These are phyloP conservation scores for Mythimna ferrago DNA, from an alignment of 2,888 invertebrate species.

Conservation along the genomic window DNA sequence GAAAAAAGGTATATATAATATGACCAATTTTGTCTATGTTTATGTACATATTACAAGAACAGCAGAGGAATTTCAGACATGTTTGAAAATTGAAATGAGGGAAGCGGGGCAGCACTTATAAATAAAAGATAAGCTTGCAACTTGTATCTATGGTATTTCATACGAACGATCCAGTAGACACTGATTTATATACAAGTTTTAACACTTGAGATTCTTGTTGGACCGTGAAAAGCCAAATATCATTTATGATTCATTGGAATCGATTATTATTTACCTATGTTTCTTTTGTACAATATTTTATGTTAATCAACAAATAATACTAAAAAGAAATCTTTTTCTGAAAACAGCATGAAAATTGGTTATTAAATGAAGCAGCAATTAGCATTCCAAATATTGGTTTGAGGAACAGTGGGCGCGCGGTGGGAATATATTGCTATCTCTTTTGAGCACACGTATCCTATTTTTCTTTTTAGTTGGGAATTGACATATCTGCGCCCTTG, in stretches of 20 bases:
- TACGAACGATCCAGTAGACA: conserved; percentile 43
- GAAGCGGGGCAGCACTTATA: conserved; percentile 49
- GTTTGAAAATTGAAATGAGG: conserved; percentile 56
- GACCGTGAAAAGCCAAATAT: conserved; percentile 13
- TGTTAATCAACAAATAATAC: no score
- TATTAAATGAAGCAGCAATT: no score
- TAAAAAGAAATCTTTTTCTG: no score
- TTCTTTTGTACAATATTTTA: no score
- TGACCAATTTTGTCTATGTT: conserved; percentile 9
- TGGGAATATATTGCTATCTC: no score
- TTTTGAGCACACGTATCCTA: no score
- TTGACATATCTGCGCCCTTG: no score
- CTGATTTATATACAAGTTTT: conserved; percentile 41
- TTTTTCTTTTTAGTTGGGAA: no score
- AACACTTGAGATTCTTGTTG: conserved; percentile 12
- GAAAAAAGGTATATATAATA: conserved; percentile 11
- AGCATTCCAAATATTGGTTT: no score
- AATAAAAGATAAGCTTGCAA: conserved; percentile 48
- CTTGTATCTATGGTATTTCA: conserved; percentile 41
- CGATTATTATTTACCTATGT: no score
- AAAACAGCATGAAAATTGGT: no score
- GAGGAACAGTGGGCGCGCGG: no score
- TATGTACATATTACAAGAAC: background rate
- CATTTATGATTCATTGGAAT: background rate
- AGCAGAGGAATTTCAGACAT: conserved; percentile 34